phyloP scores from a whole-genome alignment of 2,797 vertebrate genomes.

The Halcyon smyrnensis region DNA sequence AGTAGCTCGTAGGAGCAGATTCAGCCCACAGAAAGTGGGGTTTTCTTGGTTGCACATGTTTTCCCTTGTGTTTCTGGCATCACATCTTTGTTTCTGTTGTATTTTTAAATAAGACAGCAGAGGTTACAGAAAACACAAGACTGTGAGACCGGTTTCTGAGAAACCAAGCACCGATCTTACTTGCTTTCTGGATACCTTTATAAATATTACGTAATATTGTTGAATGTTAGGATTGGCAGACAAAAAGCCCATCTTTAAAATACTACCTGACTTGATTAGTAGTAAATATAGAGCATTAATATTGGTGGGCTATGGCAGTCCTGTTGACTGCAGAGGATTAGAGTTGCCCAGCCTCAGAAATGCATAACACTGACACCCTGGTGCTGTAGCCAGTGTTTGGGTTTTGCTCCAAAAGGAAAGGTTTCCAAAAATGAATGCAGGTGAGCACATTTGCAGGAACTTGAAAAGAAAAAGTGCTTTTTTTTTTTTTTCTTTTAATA shows the following conservation, averaged over 20 bases:
- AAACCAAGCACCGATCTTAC: background rate
- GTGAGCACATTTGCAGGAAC: background rate
- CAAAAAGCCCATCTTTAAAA: background rate
- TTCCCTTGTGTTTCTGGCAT: constrained; percentile 38
- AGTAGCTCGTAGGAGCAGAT: constrained; percentile 30
- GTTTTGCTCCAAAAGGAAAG: background rate
- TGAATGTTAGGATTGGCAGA: background rate
- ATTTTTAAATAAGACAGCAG: background rate
- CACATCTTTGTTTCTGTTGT: constrained; percentile 43
- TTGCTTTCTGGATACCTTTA: background rate
- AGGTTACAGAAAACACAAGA: constrained; percentile 27
- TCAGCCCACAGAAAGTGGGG: constrained; percentile 35
- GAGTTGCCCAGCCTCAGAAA: background rate
- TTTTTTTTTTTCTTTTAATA: background rate
- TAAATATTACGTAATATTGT: background rate
- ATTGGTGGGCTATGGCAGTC: background rate
- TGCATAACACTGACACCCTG: accelerated
- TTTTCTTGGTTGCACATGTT: constrained; percentile 36
- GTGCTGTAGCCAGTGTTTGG: background rate
- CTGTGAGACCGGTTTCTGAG: background rate
- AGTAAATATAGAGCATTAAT: background rate
- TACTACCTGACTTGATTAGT: background rate
- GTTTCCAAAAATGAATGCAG: background rate
- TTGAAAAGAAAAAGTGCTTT: background rate
- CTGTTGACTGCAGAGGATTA: background rate